These are phyloP conservation scores for Neostethus bicornis DNA, from an alignment of 2,797 vertebrate genomes.

Conservation along the genomic window DNA sequence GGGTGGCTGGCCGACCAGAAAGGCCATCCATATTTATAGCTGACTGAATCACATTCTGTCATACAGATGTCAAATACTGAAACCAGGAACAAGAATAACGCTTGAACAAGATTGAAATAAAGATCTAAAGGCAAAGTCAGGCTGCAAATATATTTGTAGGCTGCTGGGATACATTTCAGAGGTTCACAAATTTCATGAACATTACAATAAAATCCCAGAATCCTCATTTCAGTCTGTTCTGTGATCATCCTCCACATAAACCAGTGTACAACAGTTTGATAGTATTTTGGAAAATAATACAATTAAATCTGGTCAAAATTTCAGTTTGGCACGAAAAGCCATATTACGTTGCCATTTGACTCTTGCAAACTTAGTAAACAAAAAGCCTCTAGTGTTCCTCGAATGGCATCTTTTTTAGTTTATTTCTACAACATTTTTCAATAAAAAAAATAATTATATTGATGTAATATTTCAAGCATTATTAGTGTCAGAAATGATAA, in stretches of 20 bases:
- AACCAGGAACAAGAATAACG: constrained; percentile 54
- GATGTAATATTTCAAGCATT: not conserved
- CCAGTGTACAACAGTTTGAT: not conserved
- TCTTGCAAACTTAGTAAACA: not conserved
- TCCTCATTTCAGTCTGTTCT: not conserved
- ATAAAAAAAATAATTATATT: not conserved
- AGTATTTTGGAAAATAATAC: not conserved
- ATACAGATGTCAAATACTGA: constrained; percentile 74
- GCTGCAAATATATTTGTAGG: constrained; percentile 30
- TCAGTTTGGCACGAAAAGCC: not conserved
- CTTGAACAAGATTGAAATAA: constrained; percentile 47
- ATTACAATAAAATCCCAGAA: constrained; percentile 3
- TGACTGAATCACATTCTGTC: constrained; percentile 85
- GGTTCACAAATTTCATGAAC: not conserved
- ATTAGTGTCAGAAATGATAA: not conserved
- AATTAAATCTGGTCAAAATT: not conserved
- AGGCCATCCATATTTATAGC: constrained; percentile 95
- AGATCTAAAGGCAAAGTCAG: constrained; percentile 34
- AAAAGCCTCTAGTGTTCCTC: not conserved
- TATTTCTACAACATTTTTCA: not conserved
- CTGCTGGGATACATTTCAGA: constrained; percentile 30
- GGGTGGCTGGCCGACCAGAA: constrained; percentile 82
- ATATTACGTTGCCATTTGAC: not conserved
- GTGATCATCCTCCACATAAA: constrained; percentile 24
- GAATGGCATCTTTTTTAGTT: not conserved